Conservation (phyloP, 2,113 vertebrate species). For the Trematocara variabile region DNA sequence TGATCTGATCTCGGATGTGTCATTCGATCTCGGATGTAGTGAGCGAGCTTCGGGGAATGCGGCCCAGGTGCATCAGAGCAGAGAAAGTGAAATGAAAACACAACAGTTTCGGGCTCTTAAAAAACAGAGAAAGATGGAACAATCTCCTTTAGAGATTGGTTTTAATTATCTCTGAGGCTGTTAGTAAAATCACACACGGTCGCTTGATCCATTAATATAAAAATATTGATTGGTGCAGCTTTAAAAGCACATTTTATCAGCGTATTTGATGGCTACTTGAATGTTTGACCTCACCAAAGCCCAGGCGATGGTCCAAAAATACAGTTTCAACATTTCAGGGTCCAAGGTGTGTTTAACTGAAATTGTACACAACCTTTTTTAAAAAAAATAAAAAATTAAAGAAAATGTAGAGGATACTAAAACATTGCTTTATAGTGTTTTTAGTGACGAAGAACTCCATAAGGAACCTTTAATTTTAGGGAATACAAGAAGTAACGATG, state of each 20-base stretch:
- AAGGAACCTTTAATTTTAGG: not conserved
- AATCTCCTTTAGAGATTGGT: not conserved
- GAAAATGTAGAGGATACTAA: not conserved
- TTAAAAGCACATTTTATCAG: not conserved
- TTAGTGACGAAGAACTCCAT: not conserved
- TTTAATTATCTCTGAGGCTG: not conserved
- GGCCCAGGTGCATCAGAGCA: not conserved
- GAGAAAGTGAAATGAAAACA: not conserved
- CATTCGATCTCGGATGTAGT: too few species aligned
- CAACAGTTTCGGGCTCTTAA: not conserved
- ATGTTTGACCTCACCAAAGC: not conserved
- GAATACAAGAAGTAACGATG: not conserved
- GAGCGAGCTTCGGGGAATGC: too few species aligned
- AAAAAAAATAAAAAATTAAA: not conserved
- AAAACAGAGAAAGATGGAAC: not conserved
- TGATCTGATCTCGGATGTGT: too few species aligned
- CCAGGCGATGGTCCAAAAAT: not conserved
- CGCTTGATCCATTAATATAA: accelerated
- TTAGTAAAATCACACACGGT: not conserved
- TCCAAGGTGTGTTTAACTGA: not conserved
- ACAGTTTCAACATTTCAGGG: not conserved
- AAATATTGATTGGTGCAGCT: not conserved
- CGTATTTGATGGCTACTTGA: not conserved
- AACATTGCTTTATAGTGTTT: not conserved
- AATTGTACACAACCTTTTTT: not conserved